These are phyloP conservation scores for Platerodrilus igneus DNA, from an alignment of 2,888 invertebrate species.

Conservation along the genomic window DNA sequence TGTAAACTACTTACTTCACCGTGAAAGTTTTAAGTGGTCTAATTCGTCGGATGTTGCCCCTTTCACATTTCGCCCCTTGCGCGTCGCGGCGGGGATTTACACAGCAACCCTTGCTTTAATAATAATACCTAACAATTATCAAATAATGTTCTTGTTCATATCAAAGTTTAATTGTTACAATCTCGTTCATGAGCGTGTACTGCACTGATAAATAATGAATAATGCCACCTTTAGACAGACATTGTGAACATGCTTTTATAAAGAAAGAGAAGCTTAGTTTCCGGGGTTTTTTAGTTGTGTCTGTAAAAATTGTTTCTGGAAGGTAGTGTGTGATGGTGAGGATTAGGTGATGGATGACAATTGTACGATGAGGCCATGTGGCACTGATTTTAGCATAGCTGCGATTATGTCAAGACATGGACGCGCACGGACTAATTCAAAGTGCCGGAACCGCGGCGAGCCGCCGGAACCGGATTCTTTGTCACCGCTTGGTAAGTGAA, in stretches of 20 bases:
- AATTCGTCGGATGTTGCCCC: conserved; percentile 23
- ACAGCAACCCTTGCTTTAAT: too few species aligned
- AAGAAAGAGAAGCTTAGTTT: too few species aligned
- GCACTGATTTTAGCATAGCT: conserved; percentile 94
- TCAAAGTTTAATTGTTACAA: too few species aligned
- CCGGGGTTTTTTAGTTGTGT: too few species aligned
- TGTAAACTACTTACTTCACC: conserved; percentile 27
- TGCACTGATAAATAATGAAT: too few species aligned
- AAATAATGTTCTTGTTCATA: too few species aligned
- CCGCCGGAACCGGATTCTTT: conserved; percentile 42
- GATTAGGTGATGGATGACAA: conserved; percentile 57
- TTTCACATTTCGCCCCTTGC: conserved; percentile 21
- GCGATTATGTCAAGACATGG: conserved; percentile 86
- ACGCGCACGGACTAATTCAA: conserved; percentile 55
- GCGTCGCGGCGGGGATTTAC: too few species aligned
- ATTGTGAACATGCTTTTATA: too few species aligned
- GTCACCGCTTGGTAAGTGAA: conserved; percentile 45
- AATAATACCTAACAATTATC: too few species aligned
- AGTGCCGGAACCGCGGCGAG: conserved; percentile 48
- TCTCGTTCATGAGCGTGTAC: too few species aligned
- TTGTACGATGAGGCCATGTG: conserved; percentile 71
- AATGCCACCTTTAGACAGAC: too few species aligned
- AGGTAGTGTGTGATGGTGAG: conserved; percentile 33
- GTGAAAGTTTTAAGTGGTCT: conserved; percentile 26
- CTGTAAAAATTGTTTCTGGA: too few species aligned